These are phyloP conservation scores for Lochmaea capreae DNA, from an alignment of 2,888 invertebrate species.

Conservation along the genomic window DNA sequence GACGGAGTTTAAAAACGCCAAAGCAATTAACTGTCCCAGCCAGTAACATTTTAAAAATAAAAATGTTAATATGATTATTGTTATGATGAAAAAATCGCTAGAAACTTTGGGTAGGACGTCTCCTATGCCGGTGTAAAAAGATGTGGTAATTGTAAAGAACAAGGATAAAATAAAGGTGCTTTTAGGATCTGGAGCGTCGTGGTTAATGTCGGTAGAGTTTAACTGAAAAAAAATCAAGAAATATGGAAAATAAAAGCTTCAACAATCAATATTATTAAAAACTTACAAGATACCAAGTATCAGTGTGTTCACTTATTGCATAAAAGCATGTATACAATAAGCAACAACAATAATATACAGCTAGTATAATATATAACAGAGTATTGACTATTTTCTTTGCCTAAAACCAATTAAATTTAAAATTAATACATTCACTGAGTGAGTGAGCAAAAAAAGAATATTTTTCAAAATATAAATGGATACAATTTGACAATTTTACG, in stretches of 20 bases:
- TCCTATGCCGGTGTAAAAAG: conserved; percentile 29
- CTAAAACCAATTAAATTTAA: conserved; percentile 27
- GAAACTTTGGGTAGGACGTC: conserved; percentile 29
- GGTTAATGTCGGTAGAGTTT: not conserved
- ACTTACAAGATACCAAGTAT: conserved; percentile 66
- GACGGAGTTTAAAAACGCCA: conserved; percentile 12
- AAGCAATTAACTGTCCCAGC: conserved; percentile 22
- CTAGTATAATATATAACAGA: conserved; percentile 65
- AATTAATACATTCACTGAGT: not conserved
- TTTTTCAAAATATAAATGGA: too few relatives aligned
- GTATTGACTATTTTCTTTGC: conserved; percentile 63
- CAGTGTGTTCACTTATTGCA: conserved; percentile 64
- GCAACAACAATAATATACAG: conserved; percentile 70
- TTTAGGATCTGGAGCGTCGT: conserved; percentile 11
- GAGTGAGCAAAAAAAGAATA: too few relatives aligned
- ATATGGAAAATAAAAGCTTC: not conserved
- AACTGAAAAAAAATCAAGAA: conserved; percentile 2
- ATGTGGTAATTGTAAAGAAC: conserved; percentile 31
- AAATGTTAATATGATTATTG: conserved; percentile 19
- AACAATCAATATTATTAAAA: not conserved
- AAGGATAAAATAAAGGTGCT: conserved; percentile 18
- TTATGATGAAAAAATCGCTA: conserved; percentile 15
- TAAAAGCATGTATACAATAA: conserved; percentile 68
- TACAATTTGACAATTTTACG: too few relatives aligned
- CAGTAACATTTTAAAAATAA: conserved; percentile 31